Evolutionary conservation across 2,888 invertebrate genomes (phyloP).

Genomic region (Spodoptera exigua): DNA sequence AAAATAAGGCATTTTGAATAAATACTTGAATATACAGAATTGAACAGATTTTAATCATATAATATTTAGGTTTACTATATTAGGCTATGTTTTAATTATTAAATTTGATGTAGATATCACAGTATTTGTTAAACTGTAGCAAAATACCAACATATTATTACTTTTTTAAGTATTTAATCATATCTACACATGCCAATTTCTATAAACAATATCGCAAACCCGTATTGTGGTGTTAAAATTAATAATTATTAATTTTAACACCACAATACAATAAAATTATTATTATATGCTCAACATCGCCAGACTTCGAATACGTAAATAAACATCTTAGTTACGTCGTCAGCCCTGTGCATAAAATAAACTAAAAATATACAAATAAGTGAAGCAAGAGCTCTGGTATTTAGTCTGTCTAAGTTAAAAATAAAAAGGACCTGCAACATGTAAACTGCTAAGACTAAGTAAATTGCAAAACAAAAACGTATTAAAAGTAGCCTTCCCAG

Average conservation of each 20-base stretch:
- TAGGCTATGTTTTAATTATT: too few relatives aligned
- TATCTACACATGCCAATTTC: too few relatives aligned
- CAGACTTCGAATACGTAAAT: background rate
- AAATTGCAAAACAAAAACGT: conserved; percentile 44
- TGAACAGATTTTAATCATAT: too few relatives aligned
- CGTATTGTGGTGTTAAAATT: background rate
- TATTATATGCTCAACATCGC: too few relatives aligned
- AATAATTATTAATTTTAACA: too few relatives aligned
- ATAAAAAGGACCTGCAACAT: conserved; percentile 61
- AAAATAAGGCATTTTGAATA: background rate
- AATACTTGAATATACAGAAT: too few relatives aligned
- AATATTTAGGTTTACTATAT: too few relatives aligned
- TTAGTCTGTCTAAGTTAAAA: conserved; percentile 60
- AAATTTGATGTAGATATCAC: too few relatives aligned
- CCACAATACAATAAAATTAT: too few relatives aligned
- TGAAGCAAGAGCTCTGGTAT: conserved; percentile 33
- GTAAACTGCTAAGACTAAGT: conserved; percentile 58
- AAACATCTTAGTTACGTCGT: conserved; percentile 2
- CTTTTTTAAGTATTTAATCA: too few relatives aligned
- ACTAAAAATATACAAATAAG: conserved; percentile 22
- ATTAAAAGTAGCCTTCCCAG: conserved; percentile 28
- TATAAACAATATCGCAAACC: conserved; percentile 1
- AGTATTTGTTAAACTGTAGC: too few relatives aligned
- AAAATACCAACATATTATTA: too few relatives aligned
- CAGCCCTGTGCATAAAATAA: conserved; percentile 28